These are phyloP conservation scores for Adelphocoris suturalis DNA, from an alignment of 2,888 invertebrate genomes.

Conservation along the genomic window DNA sequence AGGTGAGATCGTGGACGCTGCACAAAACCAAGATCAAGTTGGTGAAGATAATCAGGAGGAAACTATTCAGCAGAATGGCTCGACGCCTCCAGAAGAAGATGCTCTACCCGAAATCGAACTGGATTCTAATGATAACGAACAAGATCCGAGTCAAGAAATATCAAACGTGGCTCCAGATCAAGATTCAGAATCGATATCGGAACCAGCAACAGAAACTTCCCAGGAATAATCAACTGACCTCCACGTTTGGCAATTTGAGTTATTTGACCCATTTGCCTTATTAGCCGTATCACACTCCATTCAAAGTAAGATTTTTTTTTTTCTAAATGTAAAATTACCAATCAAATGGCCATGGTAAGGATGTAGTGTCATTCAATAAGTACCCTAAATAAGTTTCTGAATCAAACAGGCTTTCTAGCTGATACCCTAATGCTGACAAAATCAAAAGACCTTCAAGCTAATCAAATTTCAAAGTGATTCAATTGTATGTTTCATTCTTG, in stretches of 20 bases:
- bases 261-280: not conserved
- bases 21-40: not conserved
- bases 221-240: not conserved
- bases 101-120: not conserved
- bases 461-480: not conserved
- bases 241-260: not conserved
- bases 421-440: not conserved
- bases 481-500: not conserved
- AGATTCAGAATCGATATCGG: not conserved
- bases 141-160: not conserved
- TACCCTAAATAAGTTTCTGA: not conserved
- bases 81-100: constrained; percentile 16
- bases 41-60: constrained; percentile 17
- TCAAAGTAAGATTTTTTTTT: not conserved
- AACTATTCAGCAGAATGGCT: not conserved
- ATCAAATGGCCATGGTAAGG: not conserved
- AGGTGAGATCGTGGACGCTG: not conserved
- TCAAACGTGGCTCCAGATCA: not conserved
- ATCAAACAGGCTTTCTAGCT: not conserved
- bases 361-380: not conserved
- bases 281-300: not conserved
- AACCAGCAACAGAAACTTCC: not conserved
- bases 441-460: not conserved
- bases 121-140: not conserved
- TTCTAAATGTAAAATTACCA: not conserved